These are phyloP conservation scores for Exephanes ischioxanthus DNA, from an alignment of 2,888 invertebrate species.

Conservation along the genomic window DNA sequence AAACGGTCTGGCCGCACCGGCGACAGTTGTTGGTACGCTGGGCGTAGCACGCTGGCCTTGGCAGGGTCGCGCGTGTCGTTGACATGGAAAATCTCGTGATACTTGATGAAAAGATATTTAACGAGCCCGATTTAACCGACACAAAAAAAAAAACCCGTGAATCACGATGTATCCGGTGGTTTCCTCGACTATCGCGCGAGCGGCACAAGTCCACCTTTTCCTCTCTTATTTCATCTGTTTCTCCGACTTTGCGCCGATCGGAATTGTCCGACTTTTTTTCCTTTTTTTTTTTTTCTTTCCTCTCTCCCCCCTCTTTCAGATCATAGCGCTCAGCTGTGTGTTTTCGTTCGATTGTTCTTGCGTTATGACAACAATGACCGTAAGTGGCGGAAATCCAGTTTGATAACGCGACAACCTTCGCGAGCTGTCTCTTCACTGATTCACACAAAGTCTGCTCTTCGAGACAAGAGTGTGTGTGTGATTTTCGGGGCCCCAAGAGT, in stretches of 20 bases:
- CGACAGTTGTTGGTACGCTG: conserved; percentile 71
- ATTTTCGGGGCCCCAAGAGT: conserved; percentile 70
- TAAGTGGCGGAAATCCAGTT: conserved; percentile 23
- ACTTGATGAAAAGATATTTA: conserved; percentile 37
- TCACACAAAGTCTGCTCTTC: conserved; percentile 35
- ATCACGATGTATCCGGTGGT: conserved; percentile 12
- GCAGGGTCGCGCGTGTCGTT: conserved; percentile 79
- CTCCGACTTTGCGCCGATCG: background rate
- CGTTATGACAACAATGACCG: conserved; percentile 29
- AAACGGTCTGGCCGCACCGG: conserved; percentile 29
- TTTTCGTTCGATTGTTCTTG: background rate
- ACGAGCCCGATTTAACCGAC: background rate
- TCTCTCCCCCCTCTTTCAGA: conserved; percentile 14
- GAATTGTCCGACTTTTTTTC: conserved; percentile 1
- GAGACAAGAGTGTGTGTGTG: conserved; percentile 48
- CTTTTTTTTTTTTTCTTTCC: background rate
- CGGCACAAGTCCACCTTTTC: background rate
- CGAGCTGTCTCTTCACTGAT: conserved; percentile 27
- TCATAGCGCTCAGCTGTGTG: conserved; percentile 23
- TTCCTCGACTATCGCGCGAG: no score
- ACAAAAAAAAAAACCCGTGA: no score
- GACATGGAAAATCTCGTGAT: conserved; percentile 80
- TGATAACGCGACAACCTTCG: conserved; percentile 43
- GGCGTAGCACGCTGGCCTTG: conserved; percentile 81
- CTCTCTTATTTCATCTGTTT: conserved; percentile 24